Base-by-base conservation (phyloP, 2,113 vertebrate genomes). In the Melospiza melodia region DNA sequence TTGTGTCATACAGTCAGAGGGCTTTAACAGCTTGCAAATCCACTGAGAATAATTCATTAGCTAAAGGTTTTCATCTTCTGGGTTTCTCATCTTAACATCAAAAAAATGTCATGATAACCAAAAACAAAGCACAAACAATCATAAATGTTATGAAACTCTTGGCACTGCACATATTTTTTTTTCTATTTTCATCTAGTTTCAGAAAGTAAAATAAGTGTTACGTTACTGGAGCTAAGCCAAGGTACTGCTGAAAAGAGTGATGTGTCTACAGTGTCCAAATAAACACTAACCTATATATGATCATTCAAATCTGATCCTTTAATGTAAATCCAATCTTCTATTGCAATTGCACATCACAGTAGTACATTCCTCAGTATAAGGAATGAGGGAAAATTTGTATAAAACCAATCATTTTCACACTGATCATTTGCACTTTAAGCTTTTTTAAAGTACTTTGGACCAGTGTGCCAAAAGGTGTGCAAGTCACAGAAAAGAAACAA, bases 11-110 rank as follows among this genome's bases (percentile, higher is more conserved):
- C 74, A 1, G 1, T 93, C 85, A 90, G 77, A 95, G 33, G 75
- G 65, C 67, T 94, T 80, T 88, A 72, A 62, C 39, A 95, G 72
- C 61, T 85, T 67, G 51, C n/a, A 84, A 61, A 96, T 92, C 90
- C 85, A 78, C 62, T 62, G 76, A 85, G 92, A 93, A 92, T 93
- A 96, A 97, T 96, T 95, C 68, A 94, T 95, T 93, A 92, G 63
- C 59, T 86, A 74, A 74, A 10, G 1, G 72, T 83, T 93, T 94
- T 93, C 43, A 84, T 96, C 90, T 86, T 76, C 78, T 71, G 62
- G 4, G 51, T 74, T 94, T 93, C 85, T 94, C 52, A 66, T 91
- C 61, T 85, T 75, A 55, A 49, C 78, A 67, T 86, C 44, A 27
- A 67, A 89, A 87, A 84, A 85, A 30, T 15, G 82, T 67, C 75